Percentiles rank a stretch among this genome's conserved stretches.
These are phyloP conservation scores for Syngnathus typhle DNA, from an alignment of 2,113 vertebrate genomes.

Conservation along the genomic window DNA sequence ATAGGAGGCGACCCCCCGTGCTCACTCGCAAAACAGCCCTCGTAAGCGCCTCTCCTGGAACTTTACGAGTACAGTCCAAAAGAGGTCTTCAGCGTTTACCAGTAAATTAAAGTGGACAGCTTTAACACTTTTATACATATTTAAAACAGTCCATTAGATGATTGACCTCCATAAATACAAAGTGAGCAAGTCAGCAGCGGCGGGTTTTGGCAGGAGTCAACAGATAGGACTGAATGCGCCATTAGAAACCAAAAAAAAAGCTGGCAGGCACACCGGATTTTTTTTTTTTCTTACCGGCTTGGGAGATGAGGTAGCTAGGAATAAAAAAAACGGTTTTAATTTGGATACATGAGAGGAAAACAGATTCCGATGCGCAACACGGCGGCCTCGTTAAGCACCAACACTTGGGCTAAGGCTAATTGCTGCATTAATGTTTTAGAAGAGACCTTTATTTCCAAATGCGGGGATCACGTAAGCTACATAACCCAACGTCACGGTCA, in stretches of 20 bases:
- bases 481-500: not conserved
- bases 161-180: slow-evolving; percentile 7
- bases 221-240: slow-evolving; percentile 27
- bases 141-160: slow-evolving; percentile 8
- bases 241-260: slow-evolving; percentile 16
- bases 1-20: slow-evolving; percentile 12
- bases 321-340: slow-evolving; percentile 18
- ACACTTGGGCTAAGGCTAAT: slow-evolving; percentile 19
- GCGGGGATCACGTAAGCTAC: slow-evolving; percentile 3
- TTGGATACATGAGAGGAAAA: slow-evolving; percentile 47
- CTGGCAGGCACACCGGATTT: slow-evolving; percentile 23
- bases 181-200: not conserved
- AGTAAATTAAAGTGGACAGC: not conserved
- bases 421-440: slow-evolving; percentile 10
- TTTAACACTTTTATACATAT: slow-evolving; percentile 6
- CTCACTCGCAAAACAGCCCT: slow-evolving; percentile 19
- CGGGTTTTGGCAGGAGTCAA: not conserved
- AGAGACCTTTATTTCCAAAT: slow-evolving; percentile 6
- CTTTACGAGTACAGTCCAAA: not conserved
- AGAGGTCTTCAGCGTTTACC: slow-evolving; percentile 3
- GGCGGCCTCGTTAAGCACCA: slow-evolving; percentile 22
- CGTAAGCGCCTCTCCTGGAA: not conserved
- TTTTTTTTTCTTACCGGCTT: slow-evolving; percentile 11
- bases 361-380: slow-evolving; percentile 12
- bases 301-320: slow-evolving; percentile 24